These are phyloP conservation scores for Psylliodes chrysocephalus DNA, from an alignment of 2,888 invertebrate genomes.

Conservation along the genomic window DNA sequence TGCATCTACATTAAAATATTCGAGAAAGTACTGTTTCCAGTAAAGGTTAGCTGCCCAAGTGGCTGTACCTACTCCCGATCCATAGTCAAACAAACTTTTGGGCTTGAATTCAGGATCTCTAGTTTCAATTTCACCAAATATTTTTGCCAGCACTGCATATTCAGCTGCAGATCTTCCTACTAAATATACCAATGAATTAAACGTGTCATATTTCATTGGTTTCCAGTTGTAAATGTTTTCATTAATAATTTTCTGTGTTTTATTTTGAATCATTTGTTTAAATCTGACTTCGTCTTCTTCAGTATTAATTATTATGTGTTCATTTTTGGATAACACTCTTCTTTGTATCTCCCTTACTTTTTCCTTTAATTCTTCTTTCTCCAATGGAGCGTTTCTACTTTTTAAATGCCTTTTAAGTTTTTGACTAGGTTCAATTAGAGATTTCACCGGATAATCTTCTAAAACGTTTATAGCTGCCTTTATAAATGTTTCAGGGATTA, in stretches of 20 bases:
- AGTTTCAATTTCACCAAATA: slow-evolving; percentile 78
- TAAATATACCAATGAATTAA: slow-evolving; percentile 77
- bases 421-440: slow-evolving; percentile 67
- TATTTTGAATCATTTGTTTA: slow-evolving; percentile 66
- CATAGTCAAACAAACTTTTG: slow-evolving; percentile 86
- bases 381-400: slow-evolving; percentile 74
- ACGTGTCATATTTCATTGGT: slow-evolving; percentile 74
- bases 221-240: slow-evolving; percentile 78
- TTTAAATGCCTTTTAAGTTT: slow-evolving; percentile 71
- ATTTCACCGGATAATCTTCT: slow-evolving; percentile 70
- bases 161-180: slow-evolving; percentile 77
- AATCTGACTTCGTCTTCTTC: slow-evolving; percentile 63
- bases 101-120: slow-evolving; percentile 78
- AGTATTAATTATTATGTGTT: slow-evolving; percentile 60
- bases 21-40: slow-evolving; percentile 79
- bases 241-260: slow-evolving; percentile 69
- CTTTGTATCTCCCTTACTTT: slow-evolving; percentile 64
- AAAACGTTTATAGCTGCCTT: slow-evolving; percentile 68
- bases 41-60: slow-evolving; percentile 72
- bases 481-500: slow-evolving; percentile 71
- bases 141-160: slow-evolving; percentile 76
- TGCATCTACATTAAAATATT: slow-evolving; percentile 87
- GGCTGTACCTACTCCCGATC: slow-evolving; percentile 82
- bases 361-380: slow-evolving; percentile 66
- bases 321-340: slow-evolving; percentile 47